Evolutionary conservation across 1,140 invertebrate genomes (phyloP), one percentile per base, ranked within the genome.

Genomic region (Listronotus bonariensis): DNA sequence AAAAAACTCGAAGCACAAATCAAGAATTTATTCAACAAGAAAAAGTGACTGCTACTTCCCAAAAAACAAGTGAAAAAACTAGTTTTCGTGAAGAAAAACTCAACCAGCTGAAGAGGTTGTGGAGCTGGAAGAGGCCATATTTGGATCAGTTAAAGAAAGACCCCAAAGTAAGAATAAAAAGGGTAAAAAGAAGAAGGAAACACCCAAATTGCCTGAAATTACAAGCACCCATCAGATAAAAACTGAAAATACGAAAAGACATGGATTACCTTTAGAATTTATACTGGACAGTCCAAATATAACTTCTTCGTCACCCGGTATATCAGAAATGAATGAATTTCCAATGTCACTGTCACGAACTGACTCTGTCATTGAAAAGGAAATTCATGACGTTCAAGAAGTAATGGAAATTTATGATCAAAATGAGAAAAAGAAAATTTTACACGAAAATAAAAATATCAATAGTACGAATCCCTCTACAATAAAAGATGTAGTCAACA

Each of bases 121-220:
- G 5, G 73, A 77, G 36, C 42, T 79, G 10, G 77, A 79, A 72
- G 71, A 77, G 62, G 74, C 68, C 1, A 78, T 79, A 42, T 79
- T 79, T 63, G 77, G 77, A 15, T 79, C 77, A 0, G 76, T 79
- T 1, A 78, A 79, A 74, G 69, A 77, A 60, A 55, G 77, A n/a
- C 74, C 71, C 6, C 74, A 64, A 36, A 68, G 52, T 15, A 57
- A 17, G 34, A 18, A 48, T 36, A 61, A 63, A 20, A 62, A 62
- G 31, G 14, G 46, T 11, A 34, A 67, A 48, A 66, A 61, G 18
- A 56, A 56, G 53, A 64, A 56, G 38, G 45, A 56, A n/a, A 42
- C 11, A 48, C 7, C 11, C 6, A 68, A 67, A 17, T 65, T 55
- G 38, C 43, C 59, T 61, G 43, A 45, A 62, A 6, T 51, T 8